These are phyloP conservation scores for Maniola jurtina DNA, from an alignment of 1,140 invertebrate genomes.

Conservation along the genomic window DNA sequence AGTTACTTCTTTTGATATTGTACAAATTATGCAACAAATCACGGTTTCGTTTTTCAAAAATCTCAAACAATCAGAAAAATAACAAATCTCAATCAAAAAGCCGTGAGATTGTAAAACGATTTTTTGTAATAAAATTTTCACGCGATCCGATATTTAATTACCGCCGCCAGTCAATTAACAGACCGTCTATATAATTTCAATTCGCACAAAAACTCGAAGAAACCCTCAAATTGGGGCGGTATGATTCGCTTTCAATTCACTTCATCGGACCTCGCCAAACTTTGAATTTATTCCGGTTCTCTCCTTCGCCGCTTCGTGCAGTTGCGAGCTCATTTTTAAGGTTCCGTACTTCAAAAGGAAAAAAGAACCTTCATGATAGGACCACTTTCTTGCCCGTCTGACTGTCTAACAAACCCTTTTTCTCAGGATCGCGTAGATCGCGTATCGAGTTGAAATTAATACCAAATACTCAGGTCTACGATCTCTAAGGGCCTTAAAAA, in stretches of 20 bases:
- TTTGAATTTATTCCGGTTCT: constrained; percentile 42
- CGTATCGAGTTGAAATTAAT: too few relatives aligned
- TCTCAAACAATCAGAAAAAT: too few relatives aligned
- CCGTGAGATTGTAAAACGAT: neutral
- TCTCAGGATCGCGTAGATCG: too few relatives aligned
- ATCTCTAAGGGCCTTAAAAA: too few relatives aligned
- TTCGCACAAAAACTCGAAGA: constrained; percentile 29
- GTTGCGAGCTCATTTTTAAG: constrained; percentile 34
- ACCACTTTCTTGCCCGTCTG: too few relatives aligned
- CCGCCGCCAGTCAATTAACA: constrained; percentile 26
- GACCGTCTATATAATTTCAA: constrained; percentile 24
- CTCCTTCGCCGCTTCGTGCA: constrained; percentile 25
- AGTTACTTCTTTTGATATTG: too few relatives aligned
- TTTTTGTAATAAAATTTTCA: neutral
- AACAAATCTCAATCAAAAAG: neutral
- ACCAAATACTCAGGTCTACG: too few relatives aligned
- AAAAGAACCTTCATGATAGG: too few relatives aligned
- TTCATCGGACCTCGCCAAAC: constrained; percentile 34
- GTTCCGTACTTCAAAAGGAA: too few relatives aligned
- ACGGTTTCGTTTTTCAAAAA: too few relatives aligned
- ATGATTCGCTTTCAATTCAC: constrained; percentile 39
- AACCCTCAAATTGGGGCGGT: constrained; percentile 36
- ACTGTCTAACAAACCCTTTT: too few relatives aligned
- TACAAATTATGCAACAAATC: too few relatives aligned
- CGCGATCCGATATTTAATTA: constrained; percentile 11